phyloP scores from a whole-genome alignment of 2,113 vertebrate genomes.

The Capreolus pygargus region DNA sequence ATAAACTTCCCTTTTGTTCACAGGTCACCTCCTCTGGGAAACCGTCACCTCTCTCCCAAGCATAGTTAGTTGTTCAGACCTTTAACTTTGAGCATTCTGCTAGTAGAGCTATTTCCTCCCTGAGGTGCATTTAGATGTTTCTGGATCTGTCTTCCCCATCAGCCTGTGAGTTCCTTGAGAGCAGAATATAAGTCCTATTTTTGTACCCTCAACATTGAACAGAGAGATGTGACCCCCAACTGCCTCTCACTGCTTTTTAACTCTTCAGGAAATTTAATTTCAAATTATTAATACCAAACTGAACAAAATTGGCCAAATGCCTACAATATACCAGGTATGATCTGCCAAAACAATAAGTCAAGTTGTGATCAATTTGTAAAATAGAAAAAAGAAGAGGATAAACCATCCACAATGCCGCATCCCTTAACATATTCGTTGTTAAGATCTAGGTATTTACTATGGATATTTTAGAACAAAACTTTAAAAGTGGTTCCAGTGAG shows the following conservation, averaged over 20 bases:
- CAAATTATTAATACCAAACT: not conserved
- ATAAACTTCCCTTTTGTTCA: not conserved
- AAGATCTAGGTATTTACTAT: not conserved
- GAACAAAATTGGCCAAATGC: not conserved
- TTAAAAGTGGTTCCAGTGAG: slow-evolving; percentile 70
- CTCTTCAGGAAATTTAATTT: slow-evolving; percentile 6
- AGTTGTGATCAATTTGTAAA: not conserved
- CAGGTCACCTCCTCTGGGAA: not conserved
- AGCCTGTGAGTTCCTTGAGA: not conserved
- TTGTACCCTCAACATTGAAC: not conserved
- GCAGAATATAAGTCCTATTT: not conserved
- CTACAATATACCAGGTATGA: not conserved
- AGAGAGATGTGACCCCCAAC: not conserved
- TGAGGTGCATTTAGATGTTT: not conserved
- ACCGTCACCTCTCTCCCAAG: not conserved
- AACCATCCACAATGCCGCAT: not conserved
- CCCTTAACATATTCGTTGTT: not conserved
- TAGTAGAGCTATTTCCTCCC: not conserved
- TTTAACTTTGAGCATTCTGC: not conserved
- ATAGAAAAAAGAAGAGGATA: not conserved
- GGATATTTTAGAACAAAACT: slow-evolving; percentile 1
- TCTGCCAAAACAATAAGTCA: not conserved
- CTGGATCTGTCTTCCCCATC: not conserved
- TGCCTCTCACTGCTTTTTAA: not conserved
- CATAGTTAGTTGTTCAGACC: not conserved